phyloP scores from a whole-genome alignment of 1,140 invertebrate species.

The Cyphomyrmex costatus region DNA sequence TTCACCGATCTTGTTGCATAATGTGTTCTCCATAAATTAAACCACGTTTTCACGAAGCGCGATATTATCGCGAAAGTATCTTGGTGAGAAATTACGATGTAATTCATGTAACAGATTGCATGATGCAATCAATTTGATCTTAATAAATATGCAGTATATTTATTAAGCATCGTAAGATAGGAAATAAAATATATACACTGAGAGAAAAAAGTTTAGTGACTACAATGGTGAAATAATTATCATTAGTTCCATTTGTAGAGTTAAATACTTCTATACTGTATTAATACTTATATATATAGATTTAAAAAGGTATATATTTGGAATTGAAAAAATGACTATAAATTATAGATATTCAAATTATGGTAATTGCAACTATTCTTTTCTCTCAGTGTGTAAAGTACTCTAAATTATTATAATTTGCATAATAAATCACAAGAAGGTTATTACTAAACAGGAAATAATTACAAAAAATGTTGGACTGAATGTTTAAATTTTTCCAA shows the following conservation, averaged over 20 bases:
- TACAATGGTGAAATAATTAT: too few species aligned
- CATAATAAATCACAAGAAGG: not conserved
- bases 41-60: not conserved
- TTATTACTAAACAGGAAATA: not conserved
- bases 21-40: constrained; percentile 32
- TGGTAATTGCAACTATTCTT: too few species aligned
- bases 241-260: too few species aligned
- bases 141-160: not conserved
- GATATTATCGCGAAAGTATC: constrained; percentile 51
- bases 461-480: not conserved
- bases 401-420: not conserved
- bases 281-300: too few species aligned
- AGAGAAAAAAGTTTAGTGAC: too few species aligned
- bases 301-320: too few species aligned
- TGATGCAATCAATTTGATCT: not conserved
- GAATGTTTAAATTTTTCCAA: not conserved
- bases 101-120: constrained; percentile 1
- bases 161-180: not conserved
- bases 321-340: too few species aligned
- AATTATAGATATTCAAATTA: too few species aligned
- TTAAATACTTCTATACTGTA: too few species aligned
- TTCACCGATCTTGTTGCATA: constrained; percentile 19
- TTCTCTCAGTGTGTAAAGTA: too few species aligned
- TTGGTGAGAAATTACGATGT: constrained; percentile 28
- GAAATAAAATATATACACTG: not conserved